A percentile compares a stretch with the other conserved stretches of the same genome.
Evolutionary conservation across 2,888 invertebrate species (phyloP).

Genomic region (Smittia aterrima): DNA sequence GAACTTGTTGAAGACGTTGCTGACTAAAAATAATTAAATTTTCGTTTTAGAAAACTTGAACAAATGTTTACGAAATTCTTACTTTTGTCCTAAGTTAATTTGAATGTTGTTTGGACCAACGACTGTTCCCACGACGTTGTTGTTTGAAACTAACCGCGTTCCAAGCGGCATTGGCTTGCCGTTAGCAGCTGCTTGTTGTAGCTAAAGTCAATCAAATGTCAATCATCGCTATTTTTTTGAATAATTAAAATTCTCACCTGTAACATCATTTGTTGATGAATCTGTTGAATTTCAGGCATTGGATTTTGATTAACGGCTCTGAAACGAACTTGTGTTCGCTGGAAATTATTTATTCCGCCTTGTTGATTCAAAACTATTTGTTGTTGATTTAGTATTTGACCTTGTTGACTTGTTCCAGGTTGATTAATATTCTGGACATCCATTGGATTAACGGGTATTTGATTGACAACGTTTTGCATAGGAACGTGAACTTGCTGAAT

Average conservation of each 20-base stretch:
- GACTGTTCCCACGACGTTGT: constrained; percentile 49
- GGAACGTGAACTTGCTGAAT: constrained; percentile 34
- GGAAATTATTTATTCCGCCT: constrained; percentile 15
- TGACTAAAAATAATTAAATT: constrained; percentile 24
- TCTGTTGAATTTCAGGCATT: constrained; percentile 50
- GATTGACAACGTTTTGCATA: constrained; percentile 45
- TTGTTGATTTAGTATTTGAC: constrained; percentile 25
- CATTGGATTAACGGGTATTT: constrained; percentile 9
- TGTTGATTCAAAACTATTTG: constrained; percentile 43
- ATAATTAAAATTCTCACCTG: constrained; percentile 49
- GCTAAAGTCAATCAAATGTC: constrained; percentile 48
- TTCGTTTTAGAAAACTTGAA: background rate
- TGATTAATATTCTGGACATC: constrained; percentile 49
- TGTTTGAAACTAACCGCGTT: constrained; percentile 59
- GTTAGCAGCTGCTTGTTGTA: constrained; percentile 65
- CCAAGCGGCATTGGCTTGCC: constrained; percentile 59
- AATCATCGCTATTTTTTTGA: background rate
- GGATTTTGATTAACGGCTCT: constrained; percentile 44
- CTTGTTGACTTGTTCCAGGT: constrained; percentile 17
- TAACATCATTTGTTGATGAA: constrained; percentile 59
- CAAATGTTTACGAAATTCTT: background rate
- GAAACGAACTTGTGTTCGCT: constrained; percentile 42
- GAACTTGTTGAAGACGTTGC: constrained; percentile 42
- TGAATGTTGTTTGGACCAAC: constrained; percentile 34
- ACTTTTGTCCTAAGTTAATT: background rate